Percentiles rank a stretch among this genome's conserved stretches.
Conservation (phyloP, 2,797 vertebrate species). For the Phalloptychus januarius region DNA sequence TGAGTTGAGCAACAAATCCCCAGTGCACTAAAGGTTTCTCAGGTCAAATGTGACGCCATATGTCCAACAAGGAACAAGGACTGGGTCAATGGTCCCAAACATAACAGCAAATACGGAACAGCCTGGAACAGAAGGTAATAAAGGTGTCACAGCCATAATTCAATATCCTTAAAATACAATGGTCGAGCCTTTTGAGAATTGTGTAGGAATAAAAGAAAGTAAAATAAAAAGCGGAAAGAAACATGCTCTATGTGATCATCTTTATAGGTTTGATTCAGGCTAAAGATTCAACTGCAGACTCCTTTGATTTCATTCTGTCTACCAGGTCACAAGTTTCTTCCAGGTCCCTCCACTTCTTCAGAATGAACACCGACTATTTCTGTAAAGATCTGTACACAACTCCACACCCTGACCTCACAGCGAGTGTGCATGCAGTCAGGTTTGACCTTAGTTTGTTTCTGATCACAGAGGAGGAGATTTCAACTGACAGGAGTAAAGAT, state of each 20-base stretch:
- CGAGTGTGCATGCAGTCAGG: background rate
- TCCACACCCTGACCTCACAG: background rate
- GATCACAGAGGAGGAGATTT: background rate
- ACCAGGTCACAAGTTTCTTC: background rate
- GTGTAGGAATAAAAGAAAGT: background rate
- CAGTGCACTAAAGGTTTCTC: background rate
- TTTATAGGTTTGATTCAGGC: background rate
- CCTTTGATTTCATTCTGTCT: background rate
- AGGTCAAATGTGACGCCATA: background rate
- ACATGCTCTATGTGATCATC: background rate
- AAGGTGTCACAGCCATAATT: background rate
- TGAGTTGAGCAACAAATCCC: background rate
- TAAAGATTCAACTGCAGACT: too few relatives aligned
- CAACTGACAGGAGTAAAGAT: conserved; percentile 5
- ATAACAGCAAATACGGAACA: background rate
- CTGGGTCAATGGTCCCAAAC: background rate
- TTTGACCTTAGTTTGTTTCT: background rate
- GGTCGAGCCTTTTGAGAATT: background rate
- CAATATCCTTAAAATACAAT: background rate
- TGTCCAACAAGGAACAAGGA: background rate
- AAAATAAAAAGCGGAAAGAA: background rate
- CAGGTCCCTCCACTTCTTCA: background rate
- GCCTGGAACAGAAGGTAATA: background rate
- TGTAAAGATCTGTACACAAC: background rate
- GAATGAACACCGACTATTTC: background rate